phyloP scores from a whole-genome alignment of 2,113 vertebrate species.

The Ciconia stormi region DNA sequence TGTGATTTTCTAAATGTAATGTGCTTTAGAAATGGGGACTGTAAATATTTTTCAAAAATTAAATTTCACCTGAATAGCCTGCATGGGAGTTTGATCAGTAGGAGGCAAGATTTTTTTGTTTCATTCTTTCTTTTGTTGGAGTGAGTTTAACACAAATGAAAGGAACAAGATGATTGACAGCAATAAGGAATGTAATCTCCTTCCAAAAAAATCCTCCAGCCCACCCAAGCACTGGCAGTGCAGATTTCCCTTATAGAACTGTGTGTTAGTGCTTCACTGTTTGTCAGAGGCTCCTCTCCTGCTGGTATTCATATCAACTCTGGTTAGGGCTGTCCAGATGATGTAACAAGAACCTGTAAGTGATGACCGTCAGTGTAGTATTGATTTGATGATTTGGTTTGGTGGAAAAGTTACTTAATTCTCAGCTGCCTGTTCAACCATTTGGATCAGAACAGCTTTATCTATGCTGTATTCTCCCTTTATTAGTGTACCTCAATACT shows the following conservation, averaged over 20 bases:
- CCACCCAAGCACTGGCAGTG: neutral
- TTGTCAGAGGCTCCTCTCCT: neutral
- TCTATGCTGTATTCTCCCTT: neutral
- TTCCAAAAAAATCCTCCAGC: neutral
- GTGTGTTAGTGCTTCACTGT: accelerated
- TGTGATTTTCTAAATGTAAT: neutral
- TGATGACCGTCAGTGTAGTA: neutral
- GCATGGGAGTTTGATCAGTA: neutral
- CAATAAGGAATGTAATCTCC: neutral
- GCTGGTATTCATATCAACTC: neutral
- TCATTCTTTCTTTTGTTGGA: neutral
- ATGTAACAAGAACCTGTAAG: neutral
- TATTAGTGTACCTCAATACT: neutral
- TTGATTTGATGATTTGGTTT: neutral
- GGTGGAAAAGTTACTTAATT: neutral
- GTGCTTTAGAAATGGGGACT: neutral
- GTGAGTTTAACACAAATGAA: neutral
- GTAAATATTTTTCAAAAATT: neutral
- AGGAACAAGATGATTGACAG: neutral
- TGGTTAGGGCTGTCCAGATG: neutral
- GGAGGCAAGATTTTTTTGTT: neutral
- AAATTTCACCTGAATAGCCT: neutral
- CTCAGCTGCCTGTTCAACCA: neutral
- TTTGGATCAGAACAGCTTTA: neutral
- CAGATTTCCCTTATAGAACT: neutral